Conservation (phyloP, 2,113 vertebrate genomes). For the Entosphenus tridentatus region DNA sequence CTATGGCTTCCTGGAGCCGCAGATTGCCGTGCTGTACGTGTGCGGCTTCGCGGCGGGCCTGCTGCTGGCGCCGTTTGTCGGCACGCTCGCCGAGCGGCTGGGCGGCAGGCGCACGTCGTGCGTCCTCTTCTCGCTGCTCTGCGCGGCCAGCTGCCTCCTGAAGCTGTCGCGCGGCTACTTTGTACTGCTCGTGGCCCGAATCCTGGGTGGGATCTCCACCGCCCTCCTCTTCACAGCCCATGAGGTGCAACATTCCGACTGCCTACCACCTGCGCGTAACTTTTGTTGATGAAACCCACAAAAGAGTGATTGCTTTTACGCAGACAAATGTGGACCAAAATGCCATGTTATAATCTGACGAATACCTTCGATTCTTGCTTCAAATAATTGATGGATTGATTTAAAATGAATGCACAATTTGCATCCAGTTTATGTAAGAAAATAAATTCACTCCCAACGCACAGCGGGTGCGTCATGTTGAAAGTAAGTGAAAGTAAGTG, state of each 20-base stretch:
- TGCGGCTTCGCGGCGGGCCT: conserved; percentile 56
- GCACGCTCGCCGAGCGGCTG: conserved; percentile 38
- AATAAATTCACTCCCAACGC: no score
- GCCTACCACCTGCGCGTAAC: no score
- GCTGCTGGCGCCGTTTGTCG: conserved; percentile 44
- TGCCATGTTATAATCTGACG: no score
- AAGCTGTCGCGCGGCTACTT: conserved; percentile 71
- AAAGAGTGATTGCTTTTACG: no score
- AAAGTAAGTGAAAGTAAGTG: no score
- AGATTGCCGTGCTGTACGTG: conserved; percentile 71
- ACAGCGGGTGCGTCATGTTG: no score
- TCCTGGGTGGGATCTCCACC: conserved; percentile 55
- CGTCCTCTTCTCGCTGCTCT: conserved; percentile 52
- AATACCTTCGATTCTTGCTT: no score
- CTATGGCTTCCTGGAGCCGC: conserved; percentile 68
- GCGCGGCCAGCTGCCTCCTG: conserved; percentile 47
- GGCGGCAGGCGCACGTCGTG: conserved; percentile 44
- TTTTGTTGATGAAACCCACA: no score
- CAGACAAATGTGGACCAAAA: no score
- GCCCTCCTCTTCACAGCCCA: conserved; percentile 54
- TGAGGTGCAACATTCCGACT: conserved; percentile 17
- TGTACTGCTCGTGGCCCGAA: conserved; percentile 42
- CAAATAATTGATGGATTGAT: no score
- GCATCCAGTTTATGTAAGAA: no score
- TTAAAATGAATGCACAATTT: no score